A percentile compares a stretch with the other conserved stretches of the same genome.
These are phyloP conservation scores for Copidosoma aretas DNA, from an alignment of 2,888 invertebrate genomes.

Conservation along the genomic window DNA sequence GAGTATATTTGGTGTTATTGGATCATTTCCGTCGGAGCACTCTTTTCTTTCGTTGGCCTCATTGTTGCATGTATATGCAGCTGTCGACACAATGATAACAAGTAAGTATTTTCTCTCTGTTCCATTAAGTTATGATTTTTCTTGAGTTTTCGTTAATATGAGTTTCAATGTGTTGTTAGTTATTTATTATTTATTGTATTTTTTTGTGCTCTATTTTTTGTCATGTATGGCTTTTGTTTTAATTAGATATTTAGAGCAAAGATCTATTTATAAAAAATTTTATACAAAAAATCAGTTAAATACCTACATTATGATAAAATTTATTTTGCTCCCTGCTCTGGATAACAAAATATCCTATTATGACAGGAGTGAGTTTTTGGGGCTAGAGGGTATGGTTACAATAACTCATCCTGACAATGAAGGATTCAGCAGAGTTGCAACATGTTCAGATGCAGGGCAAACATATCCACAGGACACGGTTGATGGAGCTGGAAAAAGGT, in stretches of 20 bases:
- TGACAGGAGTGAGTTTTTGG: constrained; percentile 73
- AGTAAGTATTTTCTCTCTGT: constrained; percentile 65
- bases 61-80: constrained; percentile 76
- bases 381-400: constrained; percentile 76
- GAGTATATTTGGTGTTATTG: constrained; percentile 59
- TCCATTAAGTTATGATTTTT: not conserved
- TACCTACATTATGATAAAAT: not conserved
- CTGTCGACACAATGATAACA: constrained; percentile 77
- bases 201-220: not conserved
- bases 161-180: no score
- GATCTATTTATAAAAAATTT: not conserved
- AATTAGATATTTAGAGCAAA: not conserved
- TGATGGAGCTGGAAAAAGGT: constrained; percentile 60
- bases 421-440: constrained; percentile 55
- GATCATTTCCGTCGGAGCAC: constrained; percentile 57
- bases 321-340: constrained; percentile 29
- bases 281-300: not conserved
- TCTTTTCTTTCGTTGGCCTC: constrained; percentile 65
- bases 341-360: constrained; percentile 48
- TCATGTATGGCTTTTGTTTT: no score
- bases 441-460: constrained; percentile 51
- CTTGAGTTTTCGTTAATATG: not conserved
- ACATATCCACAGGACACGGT: constrained; percentile 53
- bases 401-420: constrained; percentile 71
- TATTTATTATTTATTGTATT: not conserved